phyloP scores from a whole-genome alignment of 2,888 invertebrate genomes.

The Harpalus rubripes region DNA sequence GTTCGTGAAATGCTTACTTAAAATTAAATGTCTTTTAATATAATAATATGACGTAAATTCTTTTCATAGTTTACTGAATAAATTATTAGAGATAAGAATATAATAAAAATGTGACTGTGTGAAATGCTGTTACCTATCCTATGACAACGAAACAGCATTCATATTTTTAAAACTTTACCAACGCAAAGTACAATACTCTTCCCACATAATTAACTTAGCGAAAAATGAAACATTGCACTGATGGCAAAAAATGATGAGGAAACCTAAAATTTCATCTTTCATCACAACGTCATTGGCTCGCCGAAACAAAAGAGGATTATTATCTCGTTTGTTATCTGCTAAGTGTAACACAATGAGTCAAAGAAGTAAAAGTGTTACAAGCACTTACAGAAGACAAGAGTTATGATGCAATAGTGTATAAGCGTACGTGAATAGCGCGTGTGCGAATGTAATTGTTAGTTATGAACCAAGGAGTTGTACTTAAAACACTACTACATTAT shows the following conservation, averaged over 20 bases:
- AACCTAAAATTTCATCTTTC: slow-evolving; percentile 53
- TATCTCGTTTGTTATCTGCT: slow-evolving; percentile 51
- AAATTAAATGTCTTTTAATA: no score
- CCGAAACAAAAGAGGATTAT: slow-evolving; percentile 48
- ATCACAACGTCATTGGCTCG: slow-evolving; percentile 37
- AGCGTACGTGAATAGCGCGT: background rate
- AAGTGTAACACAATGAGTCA: slow-evolving; percentile 49
- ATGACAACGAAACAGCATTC: slow-evolving; percentile 18
- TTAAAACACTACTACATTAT: slow-evolving; percentile 14
- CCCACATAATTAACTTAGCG: slow-evolving; percentile 49
- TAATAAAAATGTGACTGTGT: no score
- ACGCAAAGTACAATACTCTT: slow-evolving; percentile 38
- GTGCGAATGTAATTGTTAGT: slow-evolving; percentile 7
- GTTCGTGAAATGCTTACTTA: no score
- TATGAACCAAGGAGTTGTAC: slow-evolving; percentile 4
- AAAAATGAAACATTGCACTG: slow-evolving; percentile 50
- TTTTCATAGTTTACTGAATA: no score
- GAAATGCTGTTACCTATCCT: background rate
- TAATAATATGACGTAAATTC: no score
- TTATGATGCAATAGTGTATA: background rate
- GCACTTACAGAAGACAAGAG: slow-evolving; percentile 24
- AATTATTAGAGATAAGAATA: no score
- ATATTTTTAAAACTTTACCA: slow-evolving; percentile 20
- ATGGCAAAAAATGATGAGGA: slow-evolving; percentile 48
- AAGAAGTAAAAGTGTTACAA: slow-evolving; percentile 52